These are phyloP conservation scores for Cuculus canorus DNA, from an alignment of 2,797 vertebrate species.

Conservation along the genomic window DNA sequence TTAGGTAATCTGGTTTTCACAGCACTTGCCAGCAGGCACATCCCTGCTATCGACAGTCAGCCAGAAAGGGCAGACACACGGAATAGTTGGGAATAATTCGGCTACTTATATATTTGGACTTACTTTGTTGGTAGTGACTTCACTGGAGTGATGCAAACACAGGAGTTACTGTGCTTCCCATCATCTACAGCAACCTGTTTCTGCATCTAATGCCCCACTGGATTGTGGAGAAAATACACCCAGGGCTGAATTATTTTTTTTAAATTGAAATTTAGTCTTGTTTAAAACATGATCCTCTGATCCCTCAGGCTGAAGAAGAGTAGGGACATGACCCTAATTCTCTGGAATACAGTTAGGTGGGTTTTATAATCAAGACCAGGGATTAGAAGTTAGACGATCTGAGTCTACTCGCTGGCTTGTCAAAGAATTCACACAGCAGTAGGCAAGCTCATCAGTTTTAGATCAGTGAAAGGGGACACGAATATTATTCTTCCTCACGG, in stretches of 20 bases:
- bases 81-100: neutral
- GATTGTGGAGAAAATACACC: neutral
- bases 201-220: neutral
- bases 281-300: neutral
- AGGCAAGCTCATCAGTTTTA: neutral
- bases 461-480: neutral
- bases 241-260: neutral
- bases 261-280: neutral
- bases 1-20: constrained; percentile 60
- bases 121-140: neutral
- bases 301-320: neutral
- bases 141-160: neutral
- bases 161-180: neutral
- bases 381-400: neutral
- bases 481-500: constrained; percentile 8
- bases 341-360: neutral
- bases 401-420: neutral
- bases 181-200: neutral
- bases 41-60: neutral
- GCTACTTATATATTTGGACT: neutral
- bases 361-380: neutral
- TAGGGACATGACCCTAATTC: neutral
- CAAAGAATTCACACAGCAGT: neutral
- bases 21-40: constrained; percentile 54
- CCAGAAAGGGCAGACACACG: neutral